A percentile compares a stretch with the other conserved stretches of the same genome.
Evolutionary conservation across 2,888 invertebrate genomes (phyloP).

Genomic region (Megastigmus dorsalis): DNA sequence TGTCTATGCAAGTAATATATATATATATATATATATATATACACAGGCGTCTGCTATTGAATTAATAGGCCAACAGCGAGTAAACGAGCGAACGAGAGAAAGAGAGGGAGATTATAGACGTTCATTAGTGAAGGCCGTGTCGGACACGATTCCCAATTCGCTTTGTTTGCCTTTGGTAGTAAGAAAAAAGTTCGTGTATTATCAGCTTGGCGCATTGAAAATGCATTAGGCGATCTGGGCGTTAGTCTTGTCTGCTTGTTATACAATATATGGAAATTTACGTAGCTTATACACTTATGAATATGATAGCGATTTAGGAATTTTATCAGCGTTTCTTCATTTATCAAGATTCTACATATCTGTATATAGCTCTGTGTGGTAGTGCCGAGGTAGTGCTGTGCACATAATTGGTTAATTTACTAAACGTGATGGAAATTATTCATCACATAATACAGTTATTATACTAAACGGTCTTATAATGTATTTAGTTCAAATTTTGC

Average conservation of each 20-base stretch:
- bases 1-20: background rate
- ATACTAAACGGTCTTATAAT: too few species aligned
- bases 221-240: constrained; percentile 26
- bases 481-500: too few species aligned
- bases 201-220: constrained; percentile 25
- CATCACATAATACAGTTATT: too few species aligned
- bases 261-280: background rate
- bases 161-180: constrained; percentile 33
- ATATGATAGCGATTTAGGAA: too few species aligned
- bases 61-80: constrained; percentile 19
- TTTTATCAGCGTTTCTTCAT: too few species aligned
- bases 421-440: too few species aligned
- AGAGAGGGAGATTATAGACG: constrained; percentile 27
- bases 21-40: too few species aligned
- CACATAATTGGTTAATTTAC: too few species aligned
- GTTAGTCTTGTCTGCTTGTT: constrained; percentile 14
- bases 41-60: constrained; percentile 15
- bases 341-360: too few species aligned
- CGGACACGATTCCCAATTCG: constrained; percentile 46
- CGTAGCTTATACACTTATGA: too few species aligned
- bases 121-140: constrained; percentile 52
- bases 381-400: too few species aligned
- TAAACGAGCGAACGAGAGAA: background rate
- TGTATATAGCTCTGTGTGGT: too few species aligned
- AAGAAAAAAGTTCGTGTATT: constrained; percentile 3